Base-by-base conservation (phyloP, 1,140 invertebrate genomes). In the Pantala flavescens region DNA sequence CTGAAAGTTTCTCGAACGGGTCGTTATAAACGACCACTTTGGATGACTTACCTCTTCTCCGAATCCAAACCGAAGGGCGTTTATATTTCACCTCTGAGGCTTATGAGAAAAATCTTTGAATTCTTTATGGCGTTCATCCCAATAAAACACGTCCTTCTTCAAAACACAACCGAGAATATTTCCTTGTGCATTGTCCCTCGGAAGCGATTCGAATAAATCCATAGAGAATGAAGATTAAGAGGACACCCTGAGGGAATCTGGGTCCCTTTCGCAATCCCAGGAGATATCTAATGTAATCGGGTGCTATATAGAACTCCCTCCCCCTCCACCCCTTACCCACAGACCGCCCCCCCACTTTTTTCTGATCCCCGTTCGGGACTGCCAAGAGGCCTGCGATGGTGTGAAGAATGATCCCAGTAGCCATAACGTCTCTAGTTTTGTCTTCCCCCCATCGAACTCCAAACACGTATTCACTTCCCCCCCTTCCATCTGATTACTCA, bases 211-310 rank as follows among this genome's bases (percentile, higher is more conserved):
- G 49, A 63, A 63, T 63, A 63, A 63, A 63, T 63, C 49, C 49
- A 63, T 63, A 63, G 49, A 63, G 49, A 63, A 63, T 63, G 49
- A 63, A 63, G 49, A 63, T 63, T 63, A 63, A 63, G 49, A 16
- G 16, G 49, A 63, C 3, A 63, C 49, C 49, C 49, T 63, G 49
- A 63, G 49, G 49, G 49, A 63, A 63, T 63, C 49, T 63, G 49
- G 16, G 49, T 63, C 16, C 49, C 49, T 63, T 21, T 63, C 49
- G 49, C 49, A 16, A 63, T 63, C 49, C n/a, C 49, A 1, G 12
- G 49, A 16, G 49, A 63, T 21, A 63, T 63, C 16, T 21, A 36
- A 63, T 21, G 49, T 21, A 63, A 63, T 63, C 14, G 49, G 49
- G 49, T 63, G 49, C 49, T 5, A 63, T 21, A 21, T 3, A 12